phyloP scores from a whole-genome alignment of 1,140 invertebrate genomes.

The Neuroterus valhalla region DNA sequence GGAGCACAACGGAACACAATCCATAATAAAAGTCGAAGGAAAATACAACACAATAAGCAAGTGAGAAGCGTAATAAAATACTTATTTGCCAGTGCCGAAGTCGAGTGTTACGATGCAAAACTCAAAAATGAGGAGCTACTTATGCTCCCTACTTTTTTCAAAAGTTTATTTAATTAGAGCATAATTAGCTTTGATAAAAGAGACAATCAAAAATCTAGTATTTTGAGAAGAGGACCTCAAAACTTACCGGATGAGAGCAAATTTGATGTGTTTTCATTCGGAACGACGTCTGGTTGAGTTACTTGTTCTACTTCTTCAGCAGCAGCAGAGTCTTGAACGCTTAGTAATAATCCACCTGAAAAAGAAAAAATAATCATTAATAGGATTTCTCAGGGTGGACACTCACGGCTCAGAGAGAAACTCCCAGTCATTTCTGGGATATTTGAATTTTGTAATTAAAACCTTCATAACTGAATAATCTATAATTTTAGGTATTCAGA shows the following conservation, averaged over 20 bases:
- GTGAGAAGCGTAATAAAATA: constrained; percentile 73
- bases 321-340: constrained; percentile 88
- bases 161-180: constrained; percentile 30
- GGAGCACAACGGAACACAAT: constrained; percentile 67
- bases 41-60: constrained; percentile 63
- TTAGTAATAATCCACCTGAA: constrained; percentile 82
- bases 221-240: background rate
- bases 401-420: too few relatives aligned
- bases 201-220: background rate
- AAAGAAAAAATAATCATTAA: constrained; percentile 36
- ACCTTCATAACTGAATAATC: too few relatives aligned
- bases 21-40: constrained; percentile 62
- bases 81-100: constrained; percentile 32
- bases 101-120: constrained; percentile 35
- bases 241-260: constrained; percentile 83
- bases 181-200: constrained; percentile 26
- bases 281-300: constrained; percentile 74
- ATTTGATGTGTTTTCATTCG: constrained; percentile 79
- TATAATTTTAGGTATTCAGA: too few relatives aligned
- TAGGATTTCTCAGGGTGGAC: constrained; percentile 23
- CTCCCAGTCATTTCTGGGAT: too few relatives aligned
- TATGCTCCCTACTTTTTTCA: constrained; percentile 38
- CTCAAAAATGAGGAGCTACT: constrained; percentile 36
- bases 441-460: too few relatives aligned
- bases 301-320: constrained; percentile 84